Conservation (phyloP, 2,888 invertebrate genomes). For the Cerceris ruficornis region DNA sequence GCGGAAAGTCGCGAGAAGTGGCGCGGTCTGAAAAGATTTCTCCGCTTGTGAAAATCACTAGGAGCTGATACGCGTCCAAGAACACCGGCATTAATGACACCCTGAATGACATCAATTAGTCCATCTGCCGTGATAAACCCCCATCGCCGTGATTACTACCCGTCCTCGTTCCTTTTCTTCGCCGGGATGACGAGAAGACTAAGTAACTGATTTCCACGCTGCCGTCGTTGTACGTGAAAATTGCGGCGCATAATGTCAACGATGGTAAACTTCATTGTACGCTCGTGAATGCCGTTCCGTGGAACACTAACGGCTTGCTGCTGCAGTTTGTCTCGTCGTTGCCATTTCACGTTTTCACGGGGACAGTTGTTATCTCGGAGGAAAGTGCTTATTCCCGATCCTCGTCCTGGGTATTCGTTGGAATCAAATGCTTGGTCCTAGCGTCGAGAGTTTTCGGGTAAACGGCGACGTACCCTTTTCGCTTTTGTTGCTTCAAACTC, state of each 20-base stretch:
- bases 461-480: neutral
- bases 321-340: neutral
- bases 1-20: conserved; percentile 69
- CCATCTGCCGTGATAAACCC: conserved; percentile 68
- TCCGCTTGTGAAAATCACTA: conserved; percentile 63
- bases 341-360: neutral
- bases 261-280: conserved; percentile 31
- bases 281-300: neutral
- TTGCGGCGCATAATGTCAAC: conserved; percentile 21
- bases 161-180: conserved; percentile 45
- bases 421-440: conserved; percentile 3
- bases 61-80: conserved; percentile 64
- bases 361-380: neutral
- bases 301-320: neutral
- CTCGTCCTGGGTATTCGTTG: conserved; percentile 4
- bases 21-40: conserved; percentile 73
- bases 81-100: conserved; percentile 68
- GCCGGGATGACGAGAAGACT: conserved; percentile 12
- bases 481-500: neutral
- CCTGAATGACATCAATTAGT: conserved; percentile 80
- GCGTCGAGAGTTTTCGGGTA: neutral
- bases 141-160: conserved; percentile 56
- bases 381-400: neutral
- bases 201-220: conserved; percentile 47
- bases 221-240: conserved; percentile 19